Conservation (phyloP, 2,888 invertebrate species). For the Lordiphosa andalusiaca region DNA sequence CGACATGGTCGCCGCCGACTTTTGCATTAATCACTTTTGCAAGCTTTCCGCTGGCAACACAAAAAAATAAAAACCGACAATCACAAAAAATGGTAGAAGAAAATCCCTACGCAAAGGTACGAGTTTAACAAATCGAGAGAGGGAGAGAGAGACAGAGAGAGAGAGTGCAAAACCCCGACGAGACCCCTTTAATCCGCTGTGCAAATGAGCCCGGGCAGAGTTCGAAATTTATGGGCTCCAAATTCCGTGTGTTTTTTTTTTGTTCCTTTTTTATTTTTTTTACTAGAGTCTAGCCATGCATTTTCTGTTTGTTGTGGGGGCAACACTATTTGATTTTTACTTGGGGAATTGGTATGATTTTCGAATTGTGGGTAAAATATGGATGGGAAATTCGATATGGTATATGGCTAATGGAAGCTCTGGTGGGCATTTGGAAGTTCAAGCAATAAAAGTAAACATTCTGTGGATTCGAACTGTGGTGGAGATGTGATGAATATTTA, state of each 20-base stretch:
- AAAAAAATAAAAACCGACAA: conserved; percentile 17
- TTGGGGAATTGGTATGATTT: conserved; percentile 31
- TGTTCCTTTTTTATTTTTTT: conserved; percentile 8
- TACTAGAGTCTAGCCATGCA: conserved; percentile 1
- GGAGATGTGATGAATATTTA: conserved; percentile 8
- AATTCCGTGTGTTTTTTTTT: conserved; percentile 33
- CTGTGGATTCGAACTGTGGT: background rate
- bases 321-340: conserved; percentile 22
- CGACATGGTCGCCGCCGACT: conserved; percentile 50
- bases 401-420: conserved; percentile 19
- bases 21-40: conserved; percentile 74
- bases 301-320: background rate
- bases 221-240: conserved; percentile 60
- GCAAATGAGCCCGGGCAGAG: conserved; percentile 59
- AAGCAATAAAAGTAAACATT: conserved; percentile 43
- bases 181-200: conserved; percentile 70
- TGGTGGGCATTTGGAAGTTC: conserved; percentile 22
- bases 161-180: conserved; percentile 64
- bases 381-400: conserved; percentile 42
- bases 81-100: conserved; percentile 44
- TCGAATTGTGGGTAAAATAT: conserved; percentile 31
- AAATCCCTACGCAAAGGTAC: conserved; percentile 56
- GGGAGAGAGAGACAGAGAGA: conserved; percentile 40
- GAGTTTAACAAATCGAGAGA: conserved; percentile 50
- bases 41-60: conserved; percentile 52